Evolutionary conservation across 2,797 vertebrate genomes (phyloP).

Genomic region (Pantherophis vulpinus): DNA sequence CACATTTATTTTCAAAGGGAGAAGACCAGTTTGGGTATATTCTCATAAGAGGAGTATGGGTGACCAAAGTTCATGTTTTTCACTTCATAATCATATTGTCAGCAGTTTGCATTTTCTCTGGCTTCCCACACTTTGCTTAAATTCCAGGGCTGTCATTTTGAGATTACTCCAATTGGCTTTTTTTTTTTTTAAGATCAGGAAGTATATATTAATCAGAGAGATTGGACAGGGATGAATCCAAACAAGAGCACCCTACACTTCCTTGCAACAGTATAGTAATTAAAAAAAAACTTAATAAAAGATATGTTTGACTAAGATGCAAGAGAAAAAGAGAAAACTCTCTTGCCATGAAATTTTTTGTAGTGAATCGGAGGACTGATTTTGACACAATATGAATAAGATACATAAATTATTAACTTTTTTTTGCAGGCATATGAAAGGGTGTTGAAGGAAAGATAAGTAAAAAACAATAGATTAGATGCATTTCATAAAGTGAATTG

Average conservation of each 20-base stretch:
- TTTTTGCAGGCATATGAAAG: not conserved
- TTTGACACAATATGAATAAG: not conserved
- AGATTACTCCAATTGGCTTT: not conserved
- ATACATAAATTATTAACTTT: not conserved
- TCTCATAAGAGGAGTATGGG: not conserved
- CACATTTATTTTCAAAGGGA: not conserved
- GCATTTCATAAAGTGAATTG: not conserved
- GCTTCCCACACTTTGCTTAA: not conserved
- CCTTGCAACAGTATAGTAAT: not conserved
- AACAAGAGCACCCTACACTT: not conserved
- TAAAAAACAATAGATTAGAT: not conserved
- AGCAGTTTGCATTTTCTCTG: not conserved
- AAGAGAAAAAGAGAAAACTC: not conserved
- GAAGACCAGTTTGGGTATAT: not conserved
- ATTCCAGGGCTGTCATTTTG: not conserved
- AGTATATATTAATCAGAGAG: not conserved
- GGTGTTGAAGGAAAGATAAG: not conserved
- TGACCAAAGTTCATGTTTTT: not conserved
- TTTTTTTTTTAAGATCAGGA: not conserved
- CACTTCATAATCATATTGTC: not conserved
- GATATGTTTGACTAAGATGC: not conserved
- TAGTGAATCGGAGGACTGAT: not conserved
- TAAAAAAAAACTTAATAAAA: not conserved
- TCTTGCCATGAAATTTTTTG: not conserved
- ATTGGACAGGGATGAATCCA: not conserved